These are phyloP conservation scores for Seriola dumerili DNA, from an alignment of 2,113 vertebrate species.

Conservation along the genomic window DNA sequence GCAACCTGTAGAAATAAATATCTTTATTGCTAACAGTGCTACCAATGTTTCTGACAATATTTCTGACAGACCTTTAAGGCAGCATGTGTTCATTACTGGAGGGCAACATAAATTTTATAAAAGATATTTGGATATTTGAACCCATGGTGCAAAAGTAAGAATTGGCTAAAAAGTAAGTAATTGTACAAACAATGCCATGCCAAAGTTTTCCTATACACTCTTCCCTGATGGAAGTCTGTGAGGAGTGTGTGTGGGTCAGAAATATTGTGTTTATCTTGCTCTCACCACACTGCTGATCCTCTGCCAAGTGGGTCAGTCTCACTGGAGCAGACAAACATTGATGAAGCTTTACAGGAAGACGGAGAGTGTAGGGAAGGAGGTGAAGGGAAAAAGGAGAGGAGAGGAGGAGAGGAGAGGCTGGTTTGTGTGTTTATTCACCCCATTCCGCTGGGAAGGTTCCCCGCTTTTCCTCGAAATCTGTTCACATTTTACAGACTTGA, in stretches of 20 bases:
- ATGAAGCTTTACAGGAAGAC: constrained; percentile 47
- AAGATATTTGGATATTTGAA: not conserved
- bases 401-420: constrained; percentile 23
- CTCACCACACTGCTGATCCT: constrained; percentile 41
- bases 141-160: not conserved
- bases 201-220: constrained; percentile 12
- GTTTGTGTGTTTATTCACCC: constrained; percentile 68
- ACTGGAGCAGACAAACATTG: constrained; percentile 45
- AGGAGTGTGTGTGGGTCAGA: constrained; percentile 27
- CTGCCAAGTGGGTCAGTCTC: constrained; percentile 74
- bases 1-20: no score
- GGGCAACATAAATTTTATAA: not conserved
- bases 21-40: no score
- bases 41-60: no score
- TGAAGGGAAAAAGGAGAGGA: constrained; percentile 29
- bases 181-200: constrained; percentile 3
- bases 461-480: constrained; percentile 60
- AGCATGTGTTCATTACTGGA: not conserved
- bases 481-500: constrained; percentile 67
- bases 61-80: no score
- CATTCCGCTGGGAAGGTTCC: constrained; percentile 35
- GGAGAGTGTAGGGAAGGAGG: constrained; percentile 21
- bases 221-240: constrained; percentile 30
- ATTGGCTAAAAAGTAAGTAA: not conserved
- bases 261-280: constrained; percentile 62